Percentiles rank a stretch among this genome's conserved stretches.
These are phyloP conservation scores for Rhagium mordax DNA, from an alignment of 2,888 invertebrate genomes.

Conservation along the genomic window DNA sequence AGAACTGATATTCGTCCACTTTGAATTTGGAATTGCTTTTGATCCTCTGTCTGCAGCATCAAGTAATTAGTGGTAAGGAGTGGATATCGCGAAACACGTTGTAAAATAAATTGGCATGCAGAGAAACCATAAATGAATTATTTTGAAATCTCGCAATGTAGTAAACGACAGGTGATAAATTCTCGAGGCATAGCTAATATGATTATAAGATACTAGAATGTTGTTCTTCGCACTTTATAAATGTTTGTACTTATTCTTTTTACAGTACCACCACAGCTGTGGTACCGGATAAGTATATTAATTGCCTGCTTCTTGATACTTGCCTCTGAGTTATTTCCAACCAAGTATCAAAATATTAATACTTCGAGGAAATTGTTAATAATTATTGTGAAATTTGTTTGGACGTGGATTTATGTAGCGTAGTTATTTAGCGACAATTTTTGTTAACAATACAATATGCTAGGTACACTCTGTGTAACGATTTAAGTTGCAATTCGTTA, in stretches of 20 bases:
- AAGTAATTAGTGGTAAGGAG: conserved; percentile 21
- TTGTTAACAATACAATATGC: background rate
- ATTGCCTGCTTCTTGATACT: conserved; percentile 23
- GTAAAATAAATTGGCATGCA: conserved; percentile 46
- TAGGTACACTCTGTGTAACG: no score
- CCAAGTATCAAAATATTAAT: conserved; percentile 4
- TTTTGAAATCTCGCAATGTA: conserved; percentile 54
- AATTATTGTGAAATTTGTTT: background rate
- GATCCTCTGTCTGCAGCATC: background rate
- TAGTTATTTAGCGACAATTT: background rate
- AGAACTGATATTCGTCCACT: no score
- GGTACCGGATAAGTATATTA: conserved; percentile 44
- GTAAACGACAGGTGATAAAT: conserved; percentile 56
- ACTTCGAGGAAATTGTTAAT: background rate
- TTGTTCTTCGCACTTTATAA: conserved; percentile 57
- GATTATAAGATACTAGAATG: conserved; percentile 56
- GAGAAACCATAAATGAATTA: conserved; percentile 46
- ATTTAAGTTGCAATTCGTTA: no score
- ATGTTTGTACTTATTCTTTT: conserved; percentile 52
- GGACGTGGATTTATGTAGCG: background rate
- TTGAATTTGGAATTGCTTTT: no score
- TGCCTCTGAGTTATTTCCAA: background rate
- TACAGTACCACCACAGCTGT: conserved; percentile 39
- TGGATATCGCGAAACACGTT: conserved; percentile 28
- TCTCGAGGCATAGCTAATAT: conserved; percentile 55